A percentile compares a stretch with the other conserved stretches of the same genome.
These are phyloP conservation scores for Tigriopus californicus DNA, from an alignment of 2,888 invertebrate genomes.

Conservation along the genomic window DNA sequence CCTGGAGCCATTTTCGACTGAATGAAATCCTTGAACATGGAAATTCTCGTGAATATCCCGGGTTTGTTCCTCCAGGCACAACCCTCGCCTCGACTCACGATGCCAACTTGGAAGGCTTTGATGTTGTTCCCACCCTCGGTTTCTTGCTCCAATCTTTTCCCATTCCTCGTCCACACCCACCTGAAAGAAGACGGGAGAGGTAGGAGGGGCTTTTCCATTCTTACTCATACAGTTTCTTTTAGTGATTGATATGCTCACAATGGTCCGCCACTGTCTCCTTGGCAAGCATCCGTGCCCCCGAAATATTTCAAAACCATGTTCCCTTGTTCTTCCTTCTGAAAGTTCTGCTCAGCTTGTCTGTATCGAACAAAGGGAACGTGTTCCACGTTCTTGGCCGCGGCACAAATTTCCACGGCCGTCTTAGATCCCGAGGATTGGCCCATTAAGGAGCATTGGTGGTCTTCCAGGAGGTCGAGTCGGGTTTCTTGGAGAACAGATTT, in stretches of 20 bases:
- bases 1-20: too few relatives aligned
- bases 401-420: neutral
- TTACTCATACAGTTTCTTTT: neutral
- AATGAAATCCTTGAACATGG: neutral
- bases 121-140: neutral
- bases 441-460: too few relatives aligned
- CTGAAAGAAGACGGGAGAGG: too few relatives aligned
- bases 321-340: too few relatives aligned
- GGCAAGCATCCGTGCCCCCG: neutral
- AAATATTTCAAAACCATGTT: neutral
- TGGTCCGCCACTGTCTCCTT: slow-evolving; percentile 9
- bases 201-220: neutral
- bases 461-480: too few relatives aligned
- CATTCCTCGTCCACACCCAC: too few relatives aligned
- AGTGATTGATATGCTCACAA: neutral
- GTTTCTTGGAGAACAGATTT: too few relatives aligned
- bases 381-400: neutral
- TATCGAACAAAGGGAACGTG: too few relatives aligned
- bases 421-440: neutral
- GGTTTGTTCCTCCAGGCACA: slow-evolving; percentile 5
- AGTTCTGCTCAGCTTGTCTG: too few relatives aligned
- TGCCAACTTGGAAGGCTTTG: neutral
- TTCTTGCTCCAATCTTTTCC: too few relatives aligned
- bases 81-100: slow-evolving; percentile 6
- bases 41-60: slow-evolving; percentile 1